Evolutionary conservation across 2,797 vertebrate species (phyloP), one percentile per base, ranked within the genome.

Genomic region (Malacoraja senta): DNA sequence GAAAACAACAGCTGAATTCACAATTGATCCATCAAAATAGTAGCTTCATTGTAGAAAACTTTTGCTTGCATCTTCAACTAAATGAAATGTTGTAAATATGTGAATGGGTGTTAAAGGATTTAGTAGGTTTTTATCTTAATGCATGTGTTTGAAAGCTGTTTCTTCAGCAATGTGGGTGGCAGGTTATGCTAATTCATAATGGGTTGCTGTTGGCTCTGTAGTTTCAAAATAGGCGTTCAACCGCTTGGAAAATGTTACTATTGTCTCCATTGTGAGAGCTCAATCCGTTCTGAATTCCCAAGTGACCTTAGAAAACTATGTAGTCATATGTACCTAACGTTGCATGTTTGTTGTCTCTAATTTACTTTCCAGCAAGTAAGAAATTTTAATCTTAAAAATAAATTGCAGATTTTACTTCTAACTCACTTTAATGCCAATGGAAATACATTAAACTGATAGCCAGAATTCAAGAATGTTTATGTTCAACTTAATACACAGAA

Each of bases 131-230:
- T 98, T 97, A 98, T 97, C 98, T 98, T 97, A 97, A 96, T 97
- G 97, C 97, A 97, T 98, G 97, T 97, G 97, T 97, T 98, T 98
- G 97, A 98, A 97, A 98, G 97, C 97, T 95, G 95, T 96, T 96
- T 97, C 98, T 97, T 98, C 97, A 97, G 97, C 99, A 97, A 98
- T 98, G 98, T 99, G 99, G 98, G 99, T 99, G 99, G 99, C 97
- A 97, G 95, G 95, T 97, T 98, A 97, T 97, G 97, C 97, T 97
- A 97, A 97, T 98, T 97, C 98, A 97, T 97, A 97, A 97, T 96
- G 97, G 99, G 98, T 99, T 99, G 98, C 98, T 97, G 97, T 98
- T 98, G 98, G 98, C 98, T 98, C 97, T 97, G 95, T 96, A 98
- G 97, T 98, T 97, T 98, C 97, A 98, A 97, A 97, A 97, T 98